phyloP scores from a whole-genome alignment of 1,140 invertebrate species.

The Acromyrmex echinatior region DNA sequence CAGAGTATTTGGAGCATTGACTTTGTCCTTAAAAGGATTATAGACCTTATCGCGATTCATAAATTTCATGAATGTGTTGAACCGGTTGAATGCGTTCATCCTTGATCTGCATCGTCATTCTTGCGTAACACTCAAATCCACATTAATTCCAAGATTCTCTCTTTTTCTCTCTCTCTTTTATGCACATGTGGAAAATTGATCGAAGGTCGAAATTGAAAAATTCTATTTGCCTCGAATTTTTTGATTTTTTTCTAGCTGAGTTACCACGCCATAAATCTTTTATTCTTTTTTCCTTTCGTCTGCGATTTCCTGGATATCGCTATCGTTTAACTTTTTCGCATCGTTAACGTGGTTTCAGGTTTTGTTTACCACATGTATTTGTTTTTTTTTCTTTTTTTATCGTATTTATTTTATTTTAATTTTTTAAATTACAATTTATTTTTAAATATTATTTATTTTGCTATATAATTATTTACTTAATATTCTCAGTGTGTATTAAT shows the following conservation, averaged over 20 bases:
- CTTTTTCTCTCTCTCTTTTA: too few relatives aligned
- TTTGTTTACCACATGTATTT: neutral
- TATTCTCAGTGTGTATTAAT: neutral
- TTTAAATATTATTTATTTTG: neutral
- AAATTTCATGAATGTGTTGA: slow-evolving; percentile 65
- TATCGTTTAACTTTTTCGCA: slow-evolving; percentile 1
- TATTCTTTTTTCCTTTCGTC: neutral
- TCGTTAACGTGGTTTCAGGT: neutral
- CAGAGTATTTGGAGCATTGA: neutral
- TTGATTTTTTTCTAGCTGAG: neutral
- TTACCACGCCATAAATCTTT: neutral
- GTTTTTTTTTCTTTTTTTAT: too few relatives aligned
- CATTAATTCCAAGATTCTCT: slow-evolving; percentile 40
- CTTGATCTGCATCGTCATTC: slow-evolving; percentile 73
- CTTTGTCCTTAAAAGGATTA: neutral
- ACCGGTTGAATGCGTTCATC: slow-evolving; percentile 65
- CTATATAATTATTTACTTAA: neutral
- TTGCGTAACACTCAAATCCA: slow-evolving; percentile 68
- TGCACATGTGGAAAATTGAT: slow-evolving; percentile 38
- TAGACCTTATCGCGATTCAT: slow-evolving; percentile 10
- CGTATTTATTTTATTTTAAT: slow-evolving; percentile 7
- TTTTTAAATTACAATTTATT: neutral
- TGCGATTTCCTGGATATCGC: neutral
- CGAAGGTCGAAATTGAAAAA: slow-evolving; percentile 45
- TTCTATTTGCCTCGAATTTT: slow-evolving; percentile 24